These are phyloP conservation scores for Aphis gossypii DNA, from an alignment of 1,140 invertebrate species.

Conservation along the genomic window DNA sequence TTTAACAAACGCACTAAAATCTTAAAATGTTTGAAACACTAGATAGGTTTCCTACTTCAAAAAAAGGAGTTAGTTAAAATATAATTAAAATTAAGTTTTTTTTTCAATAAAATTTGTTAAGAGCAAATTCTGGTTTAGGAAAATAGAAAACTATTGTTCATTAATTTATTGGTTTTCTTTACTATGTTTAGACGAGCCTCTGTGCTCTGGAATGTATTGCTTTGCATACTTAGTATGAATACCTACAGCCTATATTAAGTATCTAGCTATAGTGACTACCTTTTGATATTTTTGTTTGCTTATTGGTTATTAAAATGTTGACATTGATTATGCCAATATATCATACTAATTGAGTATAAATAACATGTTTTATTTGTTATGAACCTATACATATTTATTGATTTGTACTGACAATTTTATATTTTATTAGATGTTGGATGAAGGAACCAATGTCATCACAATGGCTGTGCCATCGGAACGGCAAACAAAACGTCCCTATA, in stretches of 20 bases:
- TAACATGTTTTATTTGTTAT: not conserved
- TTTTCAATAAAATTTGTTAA: not conserved
- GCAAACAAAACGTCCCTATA: conserved; percentile 63
- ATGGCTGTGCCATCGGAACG: conserved; percentile 64
- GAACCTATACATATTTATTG: not conserved
- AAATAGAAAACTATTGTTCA: not conserved
- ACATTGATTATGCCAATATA: not conserved
- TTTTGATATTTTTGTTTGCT: not conserved
- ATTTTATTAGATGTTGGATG: conserved; percentile 68
- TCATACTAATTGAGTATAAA: not conserved
- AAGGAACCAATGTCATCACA: conserved; percentile 68
- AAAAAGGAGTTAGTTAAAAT: not conserved
- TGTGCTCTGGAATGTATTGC: not conserved
- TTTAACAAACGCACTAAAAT: not conserved
- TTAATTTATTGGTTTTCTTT: not conserved
- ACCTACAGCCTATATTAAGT: not conserved
- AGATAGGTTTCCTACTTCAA: too few species aligned
- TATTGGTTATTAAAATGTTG: not conserved
- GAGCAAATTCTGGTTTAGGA: not conserved
- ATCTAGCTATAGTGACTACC: not conserved
- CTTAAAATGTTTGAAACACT: not conserved
- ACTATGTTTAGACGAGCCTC: not conserved
- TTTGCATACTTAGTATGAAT: not conserved
- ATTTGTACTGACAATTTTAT: not conserved
- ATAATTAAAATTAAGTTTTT: not conserved